A percentile compares a stretch with the other conserved stretches of the same genome.
These are phyloP conservation scores for Oeneis ivallda DNA, from an alignment of 2,888 invertebrate species.

Conservation along the genomic window DNA sequence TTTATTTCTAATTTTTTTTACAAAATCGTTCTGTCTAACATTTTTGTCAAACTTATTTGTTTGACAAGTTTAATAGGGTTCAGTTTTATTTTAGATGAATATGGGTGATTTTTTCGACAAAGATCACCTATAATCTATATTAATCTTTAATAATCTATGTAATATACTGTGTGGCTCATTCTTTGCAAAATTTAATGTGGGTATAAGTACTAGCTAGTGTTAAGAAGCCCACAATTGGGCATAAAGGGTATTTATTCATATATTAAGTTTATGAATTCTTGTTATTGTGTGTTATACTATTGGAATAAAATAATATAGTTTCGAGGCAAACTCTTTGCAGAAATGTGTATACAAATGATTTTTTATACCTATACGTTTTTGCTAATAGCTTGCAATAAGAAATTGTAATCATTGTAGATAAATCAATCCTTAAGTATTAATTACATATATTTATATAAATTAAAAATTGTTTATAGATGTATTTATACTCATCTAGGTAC, in stretches of 20 bases:
- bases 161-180: too few relatives aligned
- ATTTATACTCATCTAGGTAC: not conserved
- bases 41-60: too few relatives aligned
- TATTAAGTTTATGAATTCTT: not conserved
- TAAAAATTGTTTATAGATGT: not conserved
- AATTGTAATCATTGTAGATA: conserved; percentile 1
- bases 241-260: not conserved
- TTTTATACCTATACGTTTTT: not conserved
- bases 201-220: not conserved
- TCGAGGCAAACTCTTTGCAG: not conserved
- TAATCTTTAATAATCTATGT: too few relatives aligned
- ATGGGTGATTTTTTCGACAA: too few relatives aligned
- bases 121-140: too few relatives aligned
- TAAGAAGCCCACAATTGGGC: not conserved
- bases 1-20: too few relatives aligned
- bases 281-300: not conserved
- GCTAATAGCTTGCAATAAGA: not conserved
- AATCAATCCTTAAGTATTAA: not conserved
- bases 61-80: too few relatives aligned
- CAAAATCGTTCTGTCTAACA: too few relatives aligned
- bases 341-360: not conserved
- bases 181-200: too few relatives aligned
- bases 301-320: not conserved
- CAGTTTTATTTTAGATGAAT: too few relatives aligned
- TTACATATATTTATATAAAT: not conserved